These are phyloP conservation scores for Poecilia picta DNA, from an alignment of 2,797 vertebrate genomes.

Conservation along the genomic window DNA sequence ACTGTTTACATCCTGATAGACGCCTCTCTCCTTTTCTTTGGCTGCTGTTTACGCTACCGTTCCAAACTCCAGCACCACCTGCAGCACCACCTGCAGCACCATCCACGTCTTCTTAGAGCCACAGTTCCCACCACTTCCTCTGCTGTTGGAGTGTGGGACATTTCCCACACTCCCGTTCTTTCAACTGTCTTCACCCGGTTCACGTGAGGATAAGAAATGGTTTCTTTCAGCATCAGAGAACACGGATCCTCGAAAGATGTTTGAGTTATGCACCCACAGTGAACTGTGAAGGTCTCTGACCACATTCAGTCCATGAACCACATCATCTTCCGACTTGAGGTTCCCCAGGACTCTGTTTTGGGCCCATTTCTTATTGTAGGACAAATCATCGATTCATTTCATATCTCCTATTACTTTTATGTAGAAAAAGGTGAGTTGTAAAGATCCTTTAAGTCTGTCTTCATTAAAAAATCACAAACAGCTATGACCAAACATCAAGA, in stretches of 20 bases:
- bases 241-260: not conserved
- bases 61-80: not conserved
- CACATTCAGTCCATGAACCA: not conserved
- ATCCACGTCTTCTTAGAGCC: not conserved
- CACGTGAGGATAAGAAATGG: not conserved
- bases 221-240: not conserved
- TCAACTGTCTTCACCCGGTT: not conserved
- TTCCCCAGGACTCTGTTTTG: not conserved
- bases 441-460: not conserved
- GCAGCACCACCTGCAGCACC: not conserved
- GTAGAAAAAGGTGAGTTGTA: not conserved
- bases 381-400: not conserved
- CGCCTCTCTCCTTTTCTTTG: not conserved
- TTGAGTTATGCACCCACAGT: not conserved
- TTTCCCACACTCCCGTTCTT: not conserved
- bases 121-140: not conserved
- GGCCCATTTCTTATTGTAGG: not conserved
- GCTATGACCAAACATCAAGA: not conserved
- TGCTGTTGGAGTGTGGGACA: not conserved
- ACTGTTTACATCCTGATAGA: not conserved
- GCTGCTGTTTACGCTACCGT: not conserved
- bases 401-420: not conserved
- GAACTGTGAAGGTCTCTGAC: not conserved
- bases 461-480: no score
- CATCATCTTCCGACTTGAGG: not conserved